phyloP scores from a whole-genome alignment of 2,888 invertebrate genomes.

The Caenorhabditis angaria region DNA sequence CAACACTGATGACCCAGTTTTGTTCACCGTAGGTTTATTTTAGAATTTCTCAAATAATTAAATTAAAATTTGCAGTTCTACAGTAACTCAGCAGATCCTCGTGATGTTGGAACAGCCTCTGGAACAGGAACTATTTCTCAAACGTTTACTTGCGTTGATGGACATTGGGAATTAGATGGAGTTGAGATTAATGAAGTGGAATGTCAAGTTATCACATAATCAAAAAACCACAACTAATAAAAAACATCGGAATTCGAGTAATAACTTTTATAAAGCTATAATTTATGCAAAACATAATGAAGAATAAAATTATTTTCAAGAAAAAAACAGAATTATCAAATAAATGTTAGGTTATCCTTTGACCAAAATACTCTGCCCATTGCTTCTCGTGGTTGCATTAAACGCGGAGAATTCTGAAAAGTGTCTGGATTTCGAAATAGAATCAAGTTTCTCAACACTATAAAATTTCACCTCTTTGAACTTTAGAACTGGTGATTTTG shows the following conservation, averaged over 20 bases:
- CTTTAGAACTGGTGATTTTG: slow-evolving; percentile 16
- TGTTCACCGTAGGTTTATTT: slow-evolving; percentile 26
- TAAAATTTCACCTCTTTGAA: slow-evolving; percentile 36
- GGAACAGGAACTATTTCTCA: slow-evolving; percentile 18
- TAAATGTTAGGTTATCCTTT: slow-evolving; percentile 33
- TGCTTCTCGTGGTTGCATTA: slow-evolving; percentile 52
- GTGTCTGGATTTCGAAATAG: slow-evolving; percentile 20
- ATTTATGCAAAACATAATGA: background rate
- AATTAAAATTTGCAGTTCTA: slow-evolving; percentile 21
- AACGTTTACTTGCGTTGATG: slow-evolving; percentile 21
- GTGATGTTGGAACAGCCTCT: slow-evolving; percentile 18
- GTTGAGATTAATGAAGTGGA: slow-evolving; percentile 32
- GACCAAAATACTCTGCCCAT: slow-evolving; percentile 45
- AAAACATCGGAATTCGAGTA: too few species aligned
- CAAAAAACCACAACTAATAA: background rate
- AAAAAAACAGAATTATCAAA: too few species aligned
- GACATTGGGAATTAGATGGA: slow-evolving; percentile 18
- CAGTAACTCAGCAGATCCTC: slow-evolving; percentile 16
- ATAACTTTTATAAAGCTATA: too few species aligned
- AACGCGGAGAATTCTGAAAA: slow-evolving; percentile 55
- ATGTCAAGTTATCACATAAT: slow-evolving; percentile 33
- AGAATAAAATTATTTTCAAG: background rate
- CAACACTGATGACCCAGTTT: slow-evolving; percentile 16
- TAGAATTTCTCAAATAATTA: background rate
- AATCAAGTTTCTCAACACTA: background rate